Evolutionary conservation across 2,113 vertebrate species (phyloP).

Genomic region (Nibea coibor): DNA sequence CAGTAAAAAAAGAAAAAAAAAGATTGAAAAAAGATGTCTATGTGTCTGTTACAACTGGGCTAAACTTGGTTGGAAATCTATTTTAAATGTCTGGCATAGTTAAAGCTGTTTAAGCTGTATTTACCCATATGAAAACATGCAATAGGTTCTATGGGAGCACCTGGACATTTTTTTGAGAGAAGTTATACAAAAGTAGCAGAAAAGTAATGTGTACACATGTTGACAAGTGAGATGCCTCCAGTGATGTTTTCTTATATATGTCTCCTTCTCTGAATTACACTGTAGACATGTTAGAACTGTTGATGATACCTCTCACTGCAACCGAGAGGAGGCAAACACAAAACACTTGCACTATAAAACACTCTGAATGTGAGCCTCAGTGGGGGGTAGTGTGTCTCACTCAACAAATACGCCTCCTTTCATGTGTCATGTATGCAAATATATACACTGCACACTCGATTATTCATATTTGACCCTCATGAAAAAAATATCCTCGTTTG

Average conservation of each 20-base stretch:
- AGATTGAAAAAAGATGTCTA: too few species aligned
- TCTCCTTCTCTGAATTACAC: background rate
- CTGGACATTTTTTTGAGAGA: background rate
- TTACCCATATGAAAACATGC: background rate
- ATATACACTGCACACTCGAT: constrained; percentile 18
- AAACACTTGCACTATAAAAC: background rate
- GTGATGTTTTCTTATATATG: background rate
- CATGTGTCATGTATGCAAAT: constrained; percentile 46
- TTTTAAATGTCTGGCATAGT: too few species aligned
- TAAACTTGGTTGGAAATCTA: background rate
- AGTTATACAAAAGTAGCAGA: background rate
- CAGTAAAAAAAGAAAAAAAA: background rate
- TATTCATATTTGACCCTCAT: constrained; percentile 56
- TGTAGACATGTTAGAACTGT: background rate
- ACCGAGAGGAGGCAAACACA: background rate
- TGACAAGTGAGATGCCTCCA: background rate
- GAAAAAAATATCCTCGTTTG: constrained; percentile 19
- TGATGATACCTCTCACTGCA: background rate
- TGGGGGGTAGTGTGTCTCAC: background rate
- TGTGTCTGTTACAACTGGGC: background rate
- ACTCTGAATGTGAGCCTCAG: background rate
- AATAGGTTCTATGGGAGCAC: background rate
- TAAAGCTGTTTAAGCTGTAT: background rate
- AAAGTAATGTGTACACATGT: background rate
- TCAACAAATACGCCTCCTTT: constrained; percentile 26